phyloP scores from a whole-genome alignment of 2,113 vertebrate genomes.

The Lathamus discolor region DNA sequence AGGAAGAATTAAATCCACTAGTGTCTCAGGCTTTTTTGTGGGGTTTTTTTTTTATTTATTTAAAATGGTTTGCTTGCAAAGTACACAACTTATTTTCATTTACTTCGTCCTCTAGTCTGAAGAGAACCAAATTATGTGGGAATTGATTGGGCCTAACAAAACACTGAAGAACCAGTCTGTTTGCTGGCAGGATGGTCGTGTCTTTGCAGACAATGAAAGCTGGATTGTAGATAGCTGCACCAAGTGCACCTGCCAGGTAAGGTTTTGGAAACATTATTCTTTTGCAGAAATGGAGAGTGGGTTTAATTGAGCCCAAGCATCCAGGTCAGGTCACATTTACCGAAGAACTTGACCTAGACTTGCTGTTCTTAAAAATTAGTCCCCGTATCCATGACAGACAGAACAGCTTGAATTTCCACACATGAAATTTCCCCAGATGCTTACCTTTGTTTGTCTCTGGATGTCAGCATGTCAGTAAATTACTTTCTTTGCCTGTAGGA shows the following conservation, averaged over 20 bases:
- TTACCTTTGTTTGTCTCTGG: not conserved
- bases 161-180: slow-evolving; percentile 86
- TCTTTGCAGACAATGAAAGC: slow-evolving; percentile 92
- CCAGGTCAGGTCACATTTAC: not conserved
- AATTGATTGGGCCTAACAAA: slow-evolving; percentile 86
- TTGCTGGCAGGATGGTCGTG: slow-evolving; percentile 95
- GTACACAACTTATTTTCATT: not conserved
- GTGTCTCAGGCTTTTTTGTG: not conserved
- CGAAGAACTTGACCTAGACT: not conserved
- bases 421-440: not conserved
- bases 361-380: not conserved
- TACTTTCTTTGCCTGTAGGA: slow-evolving; percentile 74
- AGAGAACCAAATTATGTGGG: slow-evolving; percentile 93
- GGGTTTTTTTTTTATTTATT: not conserved
- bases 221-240: slow-evolving; percentile 99
- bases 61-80: not conserved
- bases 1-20: not conserved
- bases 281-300: not conserved
- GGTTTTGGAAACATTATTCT: not conserved
- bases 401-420: not conserved
- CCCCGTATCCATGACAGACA: not conserved
- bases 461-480: not conserved
- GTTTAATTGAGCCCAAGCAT: not conserved
- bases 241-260: slow-evolving; percentile 93
- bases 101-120: slow-evolving; percentile 78